Conservation (phyloP, 2,113 vertebrate species). For the Diadophis punctatus region DNA sequence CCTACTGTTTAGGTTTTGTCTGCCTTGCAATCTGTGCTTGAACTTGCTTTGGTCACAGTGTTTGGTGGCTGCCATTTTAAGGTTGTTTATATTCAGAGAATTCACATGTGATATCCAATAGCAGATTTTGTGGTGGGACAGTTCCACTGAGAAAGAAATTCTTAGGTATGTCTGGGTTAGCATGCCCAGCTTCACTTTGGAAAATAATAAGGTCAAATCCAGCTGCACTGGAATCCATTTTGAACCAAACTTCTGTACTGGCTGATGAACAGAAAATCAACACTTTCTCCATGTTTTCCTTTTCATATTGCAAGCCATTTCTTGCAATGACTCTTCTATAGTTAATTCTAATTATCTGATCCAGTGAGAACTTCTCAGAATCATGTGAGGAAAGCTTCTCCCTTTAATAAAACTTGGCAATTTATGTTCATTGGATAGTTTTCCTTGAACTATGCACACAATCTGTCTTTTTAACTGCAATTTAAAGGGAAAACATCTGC, state of each 20-base stretch:
- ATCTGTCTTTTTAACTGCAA: not conserved
- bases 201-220: not conserved
- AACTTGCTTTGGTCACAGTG: not conserved
- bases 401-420: not conserved
- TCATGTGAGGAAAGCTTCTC: rapidly evolving
- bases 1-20: not conserved
- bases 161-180: not conserved
- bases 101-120: not conserved
- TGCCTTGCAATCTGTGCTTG: not conserved
- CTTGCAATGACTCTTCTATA: not conserved
- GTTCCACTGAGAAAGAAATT: not conserved
- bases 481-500: not conserved
- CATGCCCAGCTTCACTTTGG: not conserved
- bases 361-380: not conserved
- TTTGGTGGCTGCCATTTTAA: not conserved
- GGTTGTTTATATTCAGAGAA: not conserved
- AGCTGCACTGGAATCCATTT: slow-evolving; percentile 3
- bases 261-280: not conserved
- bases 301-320: not conserved
- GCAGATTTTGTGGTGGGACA: not conserved
- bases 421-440: not conserved
- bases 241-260: slow-evolving; percentile 5
- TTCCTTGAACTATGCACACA: not conserved
- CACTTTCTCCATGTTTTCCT: not conserved
- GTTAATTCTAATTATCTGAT: not conserved